Evolutionary conservation across 2,113 vertebrate genomes (phyloP), one percentile per base, ranked within the genome.

Genomic region (Clarias macrocephalus): DNA sequence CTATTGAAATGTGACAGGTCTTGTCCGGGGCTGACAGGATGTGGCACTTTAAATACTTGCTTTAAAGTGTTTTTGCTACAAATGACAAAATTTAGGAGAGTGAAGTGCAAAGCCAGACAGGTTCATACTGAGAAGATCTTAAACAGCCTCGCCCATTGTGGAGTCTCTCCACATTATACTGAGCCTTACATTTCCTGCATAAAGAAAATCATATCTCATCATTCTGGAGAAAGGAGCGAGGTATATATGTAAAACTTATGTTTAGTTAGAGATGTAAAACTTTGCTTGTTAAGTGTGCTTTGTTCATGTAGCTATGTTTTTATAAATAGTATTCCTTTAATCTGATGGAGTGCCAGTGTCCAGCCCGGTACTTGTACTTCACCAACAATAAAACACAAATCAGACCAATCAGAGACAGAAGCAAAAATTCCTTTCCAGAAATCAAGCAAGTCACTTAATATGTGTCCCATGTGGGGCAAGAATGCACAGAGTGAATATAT

Each of bases 21-120:
- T 33, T 84, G 66, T 84, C 56, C 70, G 76, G 68, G 28, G 66
- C 59, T 85, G 88, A 88, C 84, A 87, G 56, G 68, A 85, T n/a
- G 30, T 90, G 90, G 73, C 87, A 86, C 80, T 91, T 91, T 91
- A 91, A 91, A 91, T 88, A 82, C 81, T 73, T 83, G 60, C 88
- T 77, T 85, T 92, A 89, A 91, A 91, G 91, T 59, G 83, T 88
- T 88, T 87, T 88, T 54, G 75, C 86, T 77, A 88, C 84, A 85
- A 76, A 91, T 73, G 82, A 73, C 80, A 80, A n/a, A 84, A 89
- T 89, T 88, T 89, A 89, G 85, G 76, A 88, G 37, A 79, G 68
- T 60, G 72, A 83, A 86, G 72, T n/a, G 2, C 65, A 77, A 80
- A 89, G 42, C 28, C 70, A 85, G 87, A 66, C 82, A 87, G 87